Percentiles rank a stretch among this genome's conserved stretches.
phyloP scores from a whole-genome alignment of 1,140 invertebrate genomes.

The Brachionus asplanchnoidis region DNA sequence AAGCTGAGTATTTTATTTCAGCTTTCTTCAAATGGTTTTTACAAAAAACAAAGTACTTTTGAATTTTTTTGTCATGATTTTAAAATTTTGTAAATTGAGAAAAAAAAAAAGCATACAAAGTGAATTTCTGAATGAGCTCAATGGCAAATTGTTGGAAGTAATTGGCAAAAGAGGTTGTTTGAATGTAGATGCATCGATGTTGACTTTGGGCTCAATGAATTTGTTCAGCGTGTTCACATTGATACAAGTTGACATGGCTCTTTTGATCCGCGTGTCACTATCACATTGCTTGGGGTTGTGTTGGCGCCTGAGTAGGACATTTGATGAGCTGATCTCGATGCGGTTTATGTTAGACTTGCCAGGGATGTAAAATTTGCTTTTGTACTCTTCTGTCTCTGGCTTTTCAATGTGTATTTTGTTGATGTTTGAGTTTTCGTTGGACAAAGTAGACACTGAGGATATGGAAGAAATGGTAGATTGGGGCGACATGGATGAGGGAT shows the following conservation, averaged over 20 bases:
- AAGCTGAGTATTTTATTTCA: background rate
- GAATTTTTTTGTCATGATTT: background rate
- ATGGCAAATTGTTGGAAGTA: constrained; percentile 13
- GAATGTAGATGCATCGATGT: constrained; percentile 1
- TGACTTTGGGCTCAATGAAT: constrained; percentile 18
- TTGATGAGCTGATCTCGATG: background rate
- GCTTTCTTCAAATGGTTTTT: background rate
- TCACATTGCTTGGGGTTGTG: background rate
- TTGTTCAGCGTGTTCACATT: constrained; percentile 14
- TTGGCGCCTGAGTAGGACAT: background rate
- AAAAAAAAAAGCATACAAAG: background rate
- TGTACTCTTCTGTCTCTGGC: background rate
- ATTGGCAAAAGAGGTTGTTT: constrained; percentile 1
- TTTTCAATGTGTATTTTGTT: constrained; percentile 3
- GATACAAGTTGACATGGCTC: constrained; percentile 9
- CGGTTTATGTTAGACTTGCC: background rate
- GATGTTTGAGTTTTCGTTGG: background rate
- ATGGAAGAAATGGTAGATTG: background rate
- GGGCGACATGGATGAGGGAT: background rate
- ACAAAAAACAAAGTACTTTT: background rate
- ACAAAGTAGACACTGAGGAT: background rate
- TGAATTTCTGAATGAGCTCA: background rate
- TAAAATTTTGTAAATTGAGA: too few species aligned
- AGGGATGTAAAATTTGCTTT: background rate
- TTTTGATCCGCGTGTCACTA: background rate